Percentiles rank a stretch among this genome's conserved stretches.
These are phyloP conservation scores for Centropristis striata DNA, from an alignment of 2,113 vertebrate species.

Conservation along the genomic window DNA sequence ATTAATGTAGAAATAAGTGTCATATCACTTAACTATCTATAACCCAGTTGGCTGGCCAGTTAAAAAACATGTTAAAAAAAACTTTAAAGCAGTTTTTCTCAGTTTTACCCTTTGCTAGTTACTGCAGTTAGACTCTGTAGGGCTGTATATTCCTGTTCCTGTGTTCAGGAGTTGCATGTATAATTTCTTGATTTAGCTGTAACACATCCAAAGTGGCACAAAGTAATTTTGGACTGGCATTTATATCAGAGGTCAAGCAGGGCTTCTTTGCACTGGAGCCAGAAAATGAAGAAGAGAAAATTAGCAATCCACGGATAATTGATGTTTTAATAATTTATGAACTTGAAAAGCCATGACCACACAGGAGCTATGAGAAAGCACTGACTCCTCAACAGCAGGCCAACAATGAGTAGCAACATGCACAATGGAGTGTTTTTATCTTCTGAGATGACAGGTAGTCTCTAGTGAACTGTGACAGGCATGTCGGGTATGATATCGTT, in stretches of 20 bases:
- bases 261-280: not conserved
- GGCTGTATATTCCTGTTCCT: too few relatives aligned
- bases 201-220: conserved; percentile 25
- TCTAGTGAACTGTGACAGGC: too few relatives aligned
- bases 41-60: too few relatives aligned
- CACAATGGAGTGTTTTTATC: not conserved
- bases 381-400: conserved; percentile 5
- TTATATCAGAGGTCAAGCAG: conserved; percentile 34
- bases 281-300: conserved; percentile 29
- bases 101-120: too few relatives aligned
- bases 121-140: too few relatives aligned
- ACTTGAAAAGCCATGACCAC: not conserved
- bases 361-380: not conserved
- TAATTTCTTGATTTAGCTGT: conserved; percentile 3
- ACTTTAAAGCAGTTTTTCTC: too few relatives aligned
- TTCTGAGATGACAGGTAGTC: not conserved
- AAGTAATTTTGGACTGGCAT: conserved; percentile 14
- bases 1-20: too few relatives aligned
- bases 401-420: not conserved
- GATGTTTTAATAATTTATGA: conserved; percentile 38
- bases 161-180: conserved; percentile 13
- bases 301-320: conserved; percentile 29
- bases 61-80: too few relatives aligned
- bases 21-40: too few relatives aligned
- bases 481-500: too few relatives aligned